Evolutionary conservation across 2,113 vertebrate species (phyloP).

Genomic region (Rhombomys opimus): DNA sequence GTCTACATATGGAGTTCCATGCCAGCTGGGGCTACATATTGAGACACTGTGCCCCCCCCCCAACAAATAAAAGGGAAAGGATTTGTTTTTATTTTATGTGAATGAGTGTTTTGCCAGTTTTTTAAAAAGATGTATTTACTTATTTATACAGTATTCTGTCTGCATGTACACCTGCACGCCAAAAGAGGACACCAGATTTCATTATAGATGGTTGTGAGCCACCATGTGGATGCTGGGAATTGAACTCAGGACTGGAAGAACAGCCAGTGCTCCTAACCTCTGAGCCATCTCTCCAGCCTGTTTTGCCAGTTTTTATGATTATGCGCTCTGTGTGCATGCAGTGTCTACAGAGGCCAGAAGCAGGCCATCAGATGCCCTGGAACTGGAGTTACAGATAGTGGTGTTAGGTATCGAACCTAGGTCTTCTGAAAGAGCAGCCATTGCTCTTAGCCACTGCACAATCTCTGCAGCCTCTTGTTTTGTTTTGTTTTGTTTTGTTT

Average conservation of each 20-base stretch:
- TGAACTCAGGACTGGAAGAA: too few species aligned
- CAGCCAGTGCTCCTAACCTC: too few species aligned
- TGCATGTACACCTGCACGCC: too few species aligned
- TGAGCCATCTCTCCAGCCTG: too few species aligned
- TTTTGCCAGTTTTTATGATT: neutral
- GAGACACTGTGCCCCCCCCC: neutral
- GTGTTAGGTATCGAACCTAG: neutral
- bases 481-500: neutral
- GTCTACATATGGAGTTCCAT: neutral
- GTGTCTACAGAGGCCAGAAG: neutral
- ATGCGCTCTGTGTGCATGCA: neutral
- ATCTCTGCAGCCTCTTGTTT: too few species aligned
- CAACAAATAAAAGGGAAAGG: neutral
- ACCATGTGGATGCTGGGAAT: too few species aligned
- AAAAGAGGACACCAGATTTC: too few species aligned
- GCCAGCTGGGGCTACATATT: neutral
- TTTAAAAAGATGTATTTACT: too few species aligned
- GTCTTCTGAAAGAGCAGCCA: neutral
- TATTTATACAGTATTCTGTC: too few species aligned
- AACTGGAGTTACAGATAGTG: neutral
- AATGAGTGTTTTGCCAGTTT: neutral
- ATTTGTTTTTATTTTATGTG: neutral
- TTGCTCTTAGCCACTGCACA: too few species aligned
- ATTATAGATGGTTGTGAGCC: too few species aligned
- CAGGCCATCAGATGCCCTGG: neutral